Evolutionary conservation across 1,140 invertebrate species (phyloP), one percentile per base, ranked within the genome.

Genomic region (Drosophila willistoni): DNA sequence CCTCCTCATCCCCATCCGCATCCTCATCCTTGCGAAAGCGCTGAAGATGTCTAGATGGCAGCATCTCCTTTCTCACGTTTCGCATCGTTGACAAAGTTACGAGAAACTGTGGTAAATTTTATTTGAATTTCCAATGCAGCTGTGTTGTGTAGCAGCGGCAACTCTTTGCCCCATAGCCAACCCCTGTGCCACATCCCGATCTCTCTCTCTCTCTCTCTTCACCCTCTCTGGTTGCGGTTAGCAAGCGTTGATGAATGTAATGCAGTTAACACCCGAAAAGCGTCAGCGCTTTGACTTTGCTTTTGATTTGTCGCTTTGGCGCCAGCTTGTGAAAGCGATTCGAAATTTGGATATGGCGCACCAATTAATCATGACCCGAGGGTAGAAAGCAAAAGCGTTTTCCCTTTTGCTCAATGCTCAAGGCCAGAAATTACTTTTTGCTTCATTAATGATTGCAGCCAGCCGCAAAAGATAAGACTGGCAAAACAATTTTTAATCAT

Each of bases 31-130:
- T 22, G 17, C 3, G 29, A 29, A 29, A 22, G 44, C 44, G 9
- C 29, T 41, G 17, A 56, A 55, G 47, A 55, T 42, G 64, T 65
- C 51, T 65, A 25, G 44, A 17, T 47, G 44, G 44, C 9, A 47
- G 44, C 44, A 19, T 14, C 47, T 36, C 25, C 51, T 33, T 41
- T 25, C 47, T 66, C 79, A 83, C 81, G 81, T 83, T 87, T 80
- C 83, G 83, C 83, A 89, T 87, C 83, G 83, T 89, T 87, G 84
- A 87, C 84, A 87, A 87, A 87, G 84, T 87, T 87, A 84, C 84
- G 80, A 77, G 73, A 77, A 89, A 84, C 80, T 89, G 84, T 89
- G 84, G 84, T 87, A 84, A 87, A 87, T 87, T 87, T 87, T 87
- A 81, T 87, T 89, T 87, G 84, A 87, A 87, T 89, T 84, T 89